A percentile compares a stretch with the other conserved stretches of the same genome.
These are phyloP conservation scores for Cynopterus sphinx DNA, from an alignment of 2,797 vertebrate species.

Conservation along the genomic window DNA sequence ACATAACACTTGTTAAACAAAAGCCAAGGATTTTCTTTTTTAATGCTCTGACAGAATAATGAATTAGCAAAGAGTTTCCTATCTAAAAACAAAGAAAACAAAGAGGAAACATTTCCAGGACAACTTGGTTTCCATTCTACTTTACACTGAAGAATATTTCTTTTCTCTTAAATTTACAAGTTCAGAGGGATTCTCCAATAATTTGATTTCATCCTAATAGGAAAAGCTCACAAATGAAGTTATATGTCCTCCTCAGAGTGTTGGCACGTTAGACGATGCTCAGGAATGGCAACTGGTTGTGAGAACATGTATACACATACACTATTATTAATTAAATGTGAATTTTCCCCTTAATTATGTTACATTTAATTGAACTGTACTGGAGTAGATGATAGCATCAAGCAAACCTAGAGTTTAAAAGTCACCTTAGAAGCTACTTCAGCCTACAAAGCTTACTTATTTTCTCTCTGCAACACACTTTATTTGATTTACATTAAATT, in stretches of 20 bases:
- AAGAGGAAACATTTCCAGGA: not conserved
- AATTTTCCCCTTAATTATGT: conserved; percentile 57
- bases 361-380: conserved; percentile 27
- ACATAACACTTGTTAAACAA: conserved; percentile 39
- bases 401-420: conserved; percentile 51
- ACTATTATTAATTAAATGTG: conserved; percentile 46
- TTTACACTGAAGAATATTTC: not conserved
- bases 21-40: conserved; percentile 38
- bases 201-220: not conserved
- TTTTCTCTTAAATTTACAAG: not conserved
- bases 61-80: conserved; percentile 26
- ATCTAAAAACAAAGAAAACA: conserved; percentile 20
- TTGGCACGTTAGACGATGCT: conserved; percentile 49
- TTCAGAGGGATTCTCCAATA: not conserved
- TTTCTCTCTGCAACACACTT: not conserved
- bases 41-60: conserved; percentile 40
- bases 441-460: conserved; percentile 40
- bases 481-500: conserved; percentile 62
- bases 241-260: not conserved
- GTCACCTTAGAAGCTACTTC: conserved; percentile 40
- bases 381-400: conserved; percentile 53
- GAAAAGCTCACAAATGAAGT: conserved; percentile 32
- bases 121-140: not conserved
- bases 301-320: conserved; percentile 47
- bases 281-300: conserved; percentile 57